Base-by-base conservation (phyloP, 2,797 vertebrate species). In the Streptopelia turtur region DNA sequence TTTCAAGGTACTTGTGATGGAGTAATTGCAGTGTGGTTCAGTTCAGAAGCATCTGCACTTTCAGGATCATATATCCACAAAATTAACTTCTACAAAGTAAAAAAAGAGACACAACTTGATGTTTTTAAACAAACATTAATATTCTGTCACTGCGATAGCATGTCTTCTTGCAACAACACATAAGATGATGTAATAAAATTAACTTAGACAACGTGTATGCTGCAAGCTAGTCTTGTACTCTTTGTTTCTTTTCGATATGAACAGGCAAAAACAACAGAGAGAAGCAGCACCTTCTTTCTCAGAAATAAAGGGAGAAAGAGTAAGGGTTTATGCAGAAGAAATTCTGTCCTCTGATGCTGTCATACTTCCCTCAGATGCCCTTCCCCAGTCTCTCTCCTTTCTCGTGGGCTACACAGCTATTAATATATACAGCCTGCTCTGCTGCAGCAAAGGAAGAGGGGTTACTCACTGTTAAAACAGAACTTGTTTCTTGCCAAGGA, bases 61-160 rank as follows among this genome's bases (percentile, higher is more conserved):
- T 96, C 95, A 60, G 97, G 93, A 92, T 95, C 89, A 6, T 64
- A 92, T 25, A 92, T 15, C 87, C 93, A 97, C 61, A 94, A 13
- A 45, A 41, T 17, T 13, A 97, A 4, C 69, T 24, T 2, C 91
- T 94, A 61, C 24, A 52, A 91, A 91, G 83, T 50, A 25, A 80
- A 83, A 93, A 81, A 84, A 41, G 43, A 80, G 49, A 75, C 11
- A 30, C 9, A 49, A 28, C 16, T 27, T 37, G 21, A 30, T 57
- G 2, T 11, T 82, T 88, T 79, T 50, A 9, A 87, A 65, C 9
- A 86, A 45, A 80, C 30, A 45, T 13, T 83, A 30, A 52, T 82
- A 80, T 24, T 65, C 57, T 79, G 6, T 81, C 27, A 69, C 24
- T 9, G 2, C 1, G 2, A 68, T 22, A 68, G 24, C 5, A 43